These are phyloP conservation scores for Trachelus iudaicus DNA, from an alignment of 2,888 invertebrate species.

Conservation along the genomic window DNA sequence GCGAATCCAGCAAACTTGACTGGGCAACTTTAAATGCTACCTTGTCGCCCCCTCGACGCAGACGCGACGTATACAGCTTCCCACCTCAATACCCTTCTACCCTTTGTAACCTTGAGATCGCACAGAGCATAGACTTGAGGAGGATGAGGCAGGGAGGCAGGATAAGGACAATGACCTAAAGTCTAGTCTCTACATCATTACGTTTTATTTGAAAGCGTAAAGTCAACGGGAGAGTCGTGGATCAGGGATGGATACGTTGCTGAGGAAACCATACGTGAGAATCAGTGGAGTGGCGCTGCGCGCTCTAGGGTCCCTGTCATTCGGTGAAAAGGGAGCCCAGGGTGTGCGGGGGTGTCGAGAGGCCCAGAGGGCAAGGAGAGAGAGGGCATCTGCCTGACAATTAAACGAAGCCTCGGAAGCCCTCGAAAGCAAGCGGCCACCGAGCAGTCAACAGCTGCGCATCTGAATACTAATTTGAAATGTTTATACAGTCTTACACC, in stretches of 20 bases:
- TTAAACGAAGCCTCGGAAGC: conserved; percentile 64
- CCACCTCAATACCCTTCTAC: not conserved
- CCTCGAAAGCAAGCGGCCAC: conserved; percentile 56
- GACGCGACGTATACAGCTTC: not conserved
- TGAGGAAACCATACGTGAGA: conserved; percentile 55
- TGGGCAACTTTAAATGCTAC: conserved; percentile 45
- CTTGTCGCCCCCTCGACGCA: conserved; percentile 36
- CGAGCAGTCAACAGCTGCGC: conserved; percentile 62
- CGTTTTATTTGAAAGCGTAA: not conserved
- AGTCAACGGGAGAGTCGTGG: not conserved
- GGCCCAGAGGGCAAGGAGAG: conserved; percentile 24
- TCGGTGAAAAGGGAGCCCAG: conserved; percentile 10
- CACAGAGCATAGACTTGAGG: not conserved
- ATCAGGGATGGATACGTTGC: conserved; percentile 41
- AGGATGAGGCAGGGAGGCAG: not conserved
- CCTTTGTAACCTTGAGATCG: not conserved
- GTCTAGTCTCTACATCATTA: not conserved
- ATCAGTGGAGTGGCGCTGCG: conserved; percentile 9
- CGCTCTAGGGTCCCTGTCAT: not conserved
- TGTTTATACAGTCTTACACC: conserved; percentile 59
- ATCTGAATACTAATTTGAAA: conserved; percentile 64
- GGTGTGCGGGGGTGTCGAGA: not conserved
- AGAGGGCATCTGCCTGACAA: conserved; percentile 62
- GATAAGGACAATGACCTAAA: not conserved
- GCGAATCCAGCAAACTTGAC: conserved; percentile 45